These are phyloP conservation scores for Ibycter americanus DNA, from an alignment of 2,797 vertebrate genomes.

Conservation along the genomic window DNA sequence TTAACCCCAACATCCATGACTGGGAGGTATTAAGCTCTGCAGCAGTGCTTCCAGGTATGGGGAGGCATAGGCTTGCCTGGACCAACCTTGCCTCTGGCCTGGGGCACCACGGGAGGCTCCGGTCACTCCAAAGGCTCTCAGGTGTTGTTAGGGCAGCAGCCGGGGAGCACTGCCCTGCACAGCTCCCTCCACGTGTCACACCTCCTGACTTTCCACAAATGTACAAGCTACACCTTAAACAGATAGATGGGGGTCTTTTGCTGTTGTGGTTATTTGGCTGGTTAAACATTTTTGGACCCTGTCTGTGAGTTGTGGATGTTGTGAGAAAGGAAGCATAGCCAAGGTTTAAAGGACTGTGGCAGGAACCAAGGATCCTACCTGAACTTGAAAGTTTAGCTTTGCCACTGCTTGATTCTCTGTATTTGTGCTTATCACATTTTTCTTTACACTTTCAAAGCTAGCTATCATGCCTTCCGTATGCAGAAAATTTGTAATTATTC, in stretches of 20 bases:
- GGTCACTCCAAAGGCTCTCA: background rate
- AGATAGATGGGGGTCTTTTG: fast-evolving
- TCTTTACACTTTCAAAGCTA: background rate
- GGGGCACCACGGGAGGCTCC: background rate
- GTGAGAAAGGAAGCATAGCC: background rate
- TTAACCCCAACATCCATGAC: background rate
- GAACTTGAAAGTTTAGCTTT: background rate
- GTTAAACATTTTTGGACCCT: background rate
- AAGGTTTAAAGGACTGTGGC: background rate
- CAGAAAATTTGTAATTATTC: slow-evolving; percentile 6
- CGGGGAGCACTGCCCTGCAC: background rate
- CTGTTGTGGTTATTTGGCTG: background rate
- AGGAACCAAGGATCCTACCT: background rate
- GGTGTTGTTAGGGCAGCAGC: background rate
- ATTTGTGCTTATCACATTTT: background rate
- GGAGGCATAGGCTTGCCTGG: fast-evolving
- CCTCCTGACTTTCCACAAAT: background rate
- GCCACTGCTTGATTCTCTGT: background rate
- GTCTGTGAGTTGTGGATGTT: background rate
- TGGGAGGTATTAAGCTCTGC: background rate
- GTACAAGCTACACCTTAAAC: background rate
- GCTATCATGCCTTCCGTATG: background rate
- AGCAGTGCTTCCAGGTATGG: background rate
- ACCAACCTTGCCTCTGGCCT: background rate
- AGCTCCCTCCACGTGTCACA: background rate